Conservation (phyloP, 1,140 invertebrate genomes). For the Holcopasites calliopsidis region DNA sequence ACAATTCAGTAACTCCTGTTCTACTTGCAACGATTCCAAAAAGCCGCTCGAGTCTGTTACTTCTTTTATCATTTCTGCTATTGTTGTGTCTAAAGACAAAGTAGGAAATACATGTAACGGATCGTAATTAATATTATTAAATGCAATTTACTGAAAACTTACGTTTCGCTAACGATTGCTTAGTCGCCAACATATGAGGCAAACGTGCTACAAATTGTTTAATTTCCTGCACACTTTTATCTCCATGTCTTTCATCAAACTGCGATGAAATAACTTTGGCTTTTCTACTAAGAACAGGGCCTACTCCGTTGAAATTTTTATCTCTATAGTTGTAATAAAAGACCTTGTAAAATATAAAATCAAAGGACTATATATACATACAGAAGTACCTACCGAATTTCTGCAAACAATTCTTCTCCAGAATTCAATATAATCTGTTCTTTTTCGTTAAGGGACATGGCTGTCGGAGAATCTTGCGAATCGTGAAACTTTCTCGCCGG, state of each 20-base stretch:
- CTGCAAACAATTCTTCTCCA: conserved; percentile 92
- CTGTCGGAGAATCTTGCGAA: conserved; percentile 82
- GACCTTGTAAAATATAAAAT: background rate
- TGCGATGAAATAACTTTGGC: conserved; percentile 92
- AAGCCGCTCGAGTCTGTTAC: conserved; percentile 84
- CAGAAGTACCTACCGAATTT: conserved; percentile 81
- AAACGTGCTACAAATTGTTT: conserved; percentile 95
- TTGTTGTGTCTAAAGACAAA: conserved; percentile 84
- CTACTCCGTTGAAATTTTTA: conserved; percentile 96
- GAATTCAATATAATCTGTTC: conserved; percentile 95
- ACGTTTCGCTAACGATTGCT: conserved; percentile 88
- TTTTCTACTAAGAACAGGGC: conserved; percentile 91
- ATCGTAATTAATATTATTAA: background rate
- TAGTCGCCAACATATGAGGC: conserved; percentile 93
- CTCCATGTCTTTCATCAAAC: conserved; percentile 91
- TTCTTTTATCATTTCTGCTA: conserved; percentile 89
- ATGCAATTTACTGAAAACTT: conserved; percentile 26
- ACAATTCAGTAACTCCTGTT: conserved; percentile 96
- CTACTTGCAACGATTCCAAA: conserved; percentile 84
- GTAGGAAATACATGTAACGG: conserved; percentile 6
- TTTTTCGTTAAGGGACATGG: conserved; percentile 84
- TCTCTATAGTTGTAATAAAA: conserved; percentile 85
- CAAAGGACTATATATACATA: background rate
- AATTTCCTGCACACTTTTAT: conserved; percentile 95
- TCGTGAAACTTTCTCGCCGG: conserved; percentile 91